Evolutionary conservation across 2,888 invertebrate species (phyloP), one percentile per base, ranked within the genome.

Genomic region (Sphaerophoria rueppellii): DNA sequence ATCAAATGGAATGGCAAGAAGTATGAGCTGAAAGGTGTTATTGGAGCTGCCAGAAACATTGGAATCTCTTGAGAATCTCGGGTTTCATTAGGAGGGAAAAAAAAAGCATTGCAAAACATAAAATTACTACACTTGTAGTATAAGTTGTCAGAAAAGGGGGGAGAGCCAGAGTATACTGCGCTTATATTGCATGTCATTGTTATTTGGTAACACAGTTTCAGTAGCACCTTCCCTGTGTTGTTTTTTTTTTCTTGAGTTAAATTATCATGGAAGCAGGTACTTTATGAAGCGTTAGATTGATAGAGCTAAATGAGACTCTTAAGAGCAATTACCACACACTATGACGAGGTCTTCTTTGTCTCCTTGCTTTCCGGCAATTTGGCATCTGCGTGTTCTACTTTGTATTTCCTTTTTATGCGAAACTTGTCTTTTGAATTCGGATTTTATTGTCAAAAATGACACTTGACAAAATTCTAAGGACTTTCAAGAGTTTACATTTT

Each of bases 31-130:
- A 6, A 16, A 12, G 12, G 43, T 55, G 60, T 43, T 60, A n/a
- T n/a, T 7, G 50, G 37, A 12, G 63, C 14, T 6, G 5, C n/a
- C 5, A 14, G 46, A 14, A 14, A 32, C 48, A 48, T 34, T 4
- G 34, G 48, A 63, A 65, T 65, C 65, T 65, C n/a, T 54, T 12
- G n/a, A 67, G 52, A 54, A 40, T 67, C 67, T 54, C 67, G 54
- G n/a, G 67, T 67, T 67, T 67, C 67, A 67, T 67, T 54, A 40
- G 12, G 40, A 37, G 24, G 12, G 6, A 43, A 9, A 60, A 24
- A 60, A 60, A 60, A 48, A 46, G 34, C 4, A n/a, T 48, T 35
- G 50, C n/a, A 16, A 67, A 12, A 67, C 3, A 63, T 35, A 63
- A 52, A 5, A 40, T 37, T 12, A 40, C 7, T 12, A 0, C 12